Evolutionary conservation across 2,888 invertebrate species (phyloP), one percentile per base, ranked within the genome.

Genomic region (Sphecodes monilicornis): DNA sequence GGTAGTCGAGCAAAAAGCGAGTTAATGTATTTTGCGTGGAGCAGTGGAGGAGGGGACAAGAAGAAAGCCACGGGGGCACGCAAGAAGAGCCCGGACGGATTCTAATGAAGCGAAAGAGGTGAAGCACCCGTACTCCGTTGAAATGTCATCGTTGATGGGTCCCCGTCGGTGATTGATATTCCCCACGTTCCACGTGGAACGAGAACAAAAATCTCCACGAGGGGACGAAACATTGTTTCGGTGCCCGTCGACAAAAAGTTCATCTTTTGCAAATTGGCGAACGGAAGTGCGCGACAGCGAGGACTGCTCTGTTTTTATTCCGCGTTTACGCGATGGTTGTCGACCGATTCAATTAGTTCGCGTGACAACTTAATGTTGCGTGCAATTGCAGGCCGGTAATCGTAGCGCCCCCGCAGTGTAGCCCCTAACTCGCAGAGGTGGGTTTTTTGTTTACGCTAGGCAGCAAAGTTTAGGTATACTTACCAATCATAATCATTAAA

Each of bases 131-230:
- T 76, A 36, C 26, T 64, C 76, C 26, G 66, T 76, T 69, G 60
- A n/a, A 46, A 57, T 46, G 83, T 83, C 80, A 41, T 54, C 72
- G 41, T 64, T 76, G 57, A 72, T 50, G 80, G 74, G 72, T 32
- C 29, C 13, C n/a, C 50, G 46, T 50, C 60, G 46, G 50, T 83
- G 83, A 83, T 80, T 57, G 83, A 83, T 83, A 76, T 50, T 41
- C 72, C 60, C 16, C 69, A 26, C 76, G 26, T 36, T 76, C 54
- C 32, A 13, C 39, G 46, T 41, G 46, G 39, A 46, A 22, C 36
- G 39, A 74, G n/a, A n/a, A 6, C 29, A 39, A 54, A 54, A 8
- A 18, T 32, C n/a, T 50, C 39, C 39, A 29, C 5, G 22, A 6
- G 32, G 13, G 16, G 75, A 32, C 54, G n/a, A 39, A 66, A 66